These are phyloP conservation scores for Microcebus murinus DNA, from an alignment of 2,113 vertebrate species.

Conservation along the genomic window DNA sequence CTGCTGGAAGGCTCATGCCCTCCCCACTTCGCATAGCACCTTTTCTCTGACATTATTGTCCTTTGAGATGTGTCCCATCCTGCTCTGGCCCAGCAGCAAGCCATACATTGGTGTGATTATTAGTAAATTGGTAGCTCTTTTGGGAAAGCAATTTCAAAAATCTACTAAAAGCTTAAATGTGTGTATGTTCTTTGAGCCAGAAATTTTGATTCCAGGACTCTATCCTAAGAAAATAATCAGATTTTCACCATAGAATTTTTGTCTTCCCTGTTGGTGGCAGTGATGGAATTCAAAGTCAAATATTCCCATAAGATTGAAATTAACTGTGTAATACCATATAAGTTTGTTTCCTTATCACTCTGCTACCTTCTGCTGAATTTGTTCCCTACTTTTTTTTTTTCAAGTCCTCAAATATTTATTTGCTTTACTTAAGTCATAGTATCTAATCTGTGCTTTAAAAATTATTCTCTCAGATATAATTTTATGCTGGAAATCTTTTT, in stretches of 20 bases:
- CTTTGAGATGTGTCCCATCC: neutral
- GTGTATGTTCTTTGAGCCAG: neutral
- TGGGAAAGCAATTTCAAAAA: neutral
- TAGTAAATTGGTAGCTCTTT: neutral
- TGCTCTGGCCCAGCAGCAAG: neutral
- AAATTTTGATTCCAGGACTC: neutral
- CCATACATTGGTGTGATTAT: neutral
- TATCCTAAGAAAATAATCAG: neutral
- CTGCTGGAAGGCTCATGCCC: too few relatives aligned
- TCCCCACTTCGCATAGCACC: too few relatives aligned
- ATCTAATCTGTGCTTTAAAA: slow-evolving; percentile 11
- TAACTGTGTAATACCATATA: neutral
- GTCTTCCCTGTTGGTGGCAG: neutral
- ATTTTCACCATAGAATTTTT: neutral
- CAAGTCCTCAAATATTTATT: neutral
- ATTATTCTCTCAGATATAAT: neutral
- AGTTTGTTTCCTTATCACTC: neutral
- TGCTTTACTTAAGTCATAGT: neutral
- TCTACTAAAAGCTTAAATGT: neutral
- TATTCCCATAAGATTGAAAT: neutral
- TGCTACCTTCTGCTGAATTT: neutral
- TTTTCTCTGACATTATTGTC: neutral
- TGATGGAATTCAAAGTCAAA: neutral
- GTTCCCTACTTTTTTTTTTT: neutral
- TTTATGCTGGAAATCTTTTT: neutral